A percentile compares a stretch with the other conserved stretches of the same genome.
These are phyloP conservation scores for Drosophila pegasa DNA, from an alignment of 2,888 invertebrate species.

Conservation along the genomic window DNA sequence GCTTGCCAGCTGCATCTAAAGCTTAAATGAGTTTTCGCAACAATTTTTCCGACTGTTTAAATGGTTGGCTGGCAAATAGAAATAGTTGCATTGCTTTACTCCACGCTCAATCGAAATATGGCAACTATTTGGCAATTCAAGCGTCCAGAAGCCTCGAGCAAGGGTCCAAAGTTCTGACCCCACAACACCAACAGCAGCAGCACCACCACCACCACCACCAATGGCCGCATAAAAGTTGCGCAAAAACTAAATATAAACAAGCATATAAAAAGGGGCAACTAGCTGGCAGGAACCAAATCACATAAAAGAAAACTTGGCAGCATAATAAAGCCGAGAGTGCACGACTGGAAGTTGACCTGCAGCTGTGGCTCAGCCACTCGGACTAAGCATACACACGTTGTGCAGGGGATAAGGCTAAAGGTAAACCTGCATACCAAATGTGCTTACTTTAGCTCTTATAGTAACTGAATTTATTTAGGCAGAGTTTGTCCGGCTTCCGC, in stretches of 20 bases:
- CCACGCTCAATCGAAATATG: constrained; percentile 42
- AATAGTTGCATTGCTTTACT: constrained; percentile 61
- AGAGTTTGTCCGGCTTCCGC: not conserved
- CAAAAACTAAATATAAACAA: constrained; percentile 42
- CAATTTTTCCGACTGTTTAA: constrained; percentile 51
- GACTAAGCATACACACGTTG: constrained; percentile 1
- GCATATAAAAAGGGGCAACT: constrained; percentile 25
- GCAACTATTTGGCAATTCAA: constrained; percentile 57
- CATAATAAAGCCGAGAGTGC: constrained; percentile 21
- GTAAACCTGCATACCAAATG: not conserved
- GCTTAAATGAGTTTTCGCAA: constrained; percentile 32
- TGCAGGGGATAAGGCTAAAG: not conserved
- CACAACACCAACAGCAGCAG: constrained; percentile 9
- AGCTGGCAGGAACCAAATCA: constrained; percentile 23
- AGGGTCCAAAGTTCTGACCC: constrained; percentile 28
- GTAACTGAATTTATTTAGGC: not conserved
- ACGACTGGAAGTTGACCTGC: constrained; percentile 28
- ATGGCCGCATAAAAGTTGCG: constrained; percentile 64
- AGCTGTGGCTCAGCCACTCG: not conserved
- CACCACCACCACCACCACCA: constrained; percentile 18
- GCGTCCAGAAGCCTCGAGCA: constrained; percentile 20
- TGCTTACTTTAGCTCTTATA: not conserved
- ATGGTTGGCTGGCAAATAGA: constrained; percentile 51
- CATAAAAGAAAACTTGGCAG: constrained; percentile 18
- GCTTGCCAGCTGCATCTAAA: constrained; percentile 16